Evolutionary conservation across 2,888 invertebrate genomes (phyloP).

Genomic region (Thecophora atra): DNA sequence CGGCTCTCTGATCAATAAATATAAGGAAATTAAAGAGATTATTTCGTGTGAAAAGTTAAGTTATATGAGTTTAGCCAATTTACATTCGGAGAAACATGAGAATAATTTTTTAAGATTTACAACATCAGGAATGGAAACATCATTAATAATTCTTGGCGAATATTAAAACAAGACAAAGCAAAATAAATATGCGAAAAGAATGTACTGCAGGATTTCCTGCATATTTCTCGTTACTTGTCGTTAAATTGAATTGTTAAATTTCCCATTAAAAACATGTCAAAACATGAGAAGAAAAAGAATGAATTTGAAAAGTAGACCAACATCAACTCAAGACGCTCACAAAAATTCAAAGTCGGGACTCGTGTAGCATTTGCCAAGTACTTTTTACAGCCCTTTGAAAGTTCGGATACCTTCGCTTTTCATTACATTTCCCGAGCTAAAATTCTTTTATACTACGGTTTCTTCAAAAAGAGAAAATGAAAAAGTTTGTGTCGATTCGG

Average conservation of each 20-base stretch:
- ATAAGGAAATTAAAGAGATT: no score
- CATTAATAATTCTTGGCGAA: no score
- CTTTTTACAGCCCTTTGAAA: constrained; percentile 44
- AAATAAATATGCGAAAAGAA: not conserved
- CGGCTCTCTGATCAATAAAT: no score
- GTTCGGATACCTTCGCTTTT: constrained; percentile 56
- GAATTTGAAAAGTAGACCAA: not conserved
- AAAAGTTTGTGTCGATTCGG: not conserved
- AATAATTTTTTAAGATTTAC: no score
- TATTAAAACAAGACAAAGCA: not conserved
- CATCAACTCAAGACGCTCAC: not conserved
- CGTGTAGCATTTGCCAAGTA: constrained; percentile 44
- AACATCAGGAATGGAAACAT: no score
- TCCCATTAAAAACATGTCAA: not conserved
- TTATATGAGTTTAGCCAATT: no score
- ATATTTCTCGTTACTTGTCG: not conserved
- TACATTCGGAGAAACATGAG: no score
- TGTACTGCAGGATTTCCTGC: not conserved
- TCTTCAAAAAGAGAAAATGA: no score
- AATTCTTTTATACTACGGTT: no score
- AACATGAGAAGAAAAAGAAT: not conserved
- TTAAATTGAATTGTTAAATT: not conserved
- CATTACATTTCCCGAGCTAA: no score
- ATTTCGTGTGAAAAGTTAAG: no score
- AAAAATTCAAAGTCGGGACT: not conserved